phyloP scores from a whole-genome alignment of 2,113 vertebrate genomes.

The Leptocoma aspasia region DNA sequence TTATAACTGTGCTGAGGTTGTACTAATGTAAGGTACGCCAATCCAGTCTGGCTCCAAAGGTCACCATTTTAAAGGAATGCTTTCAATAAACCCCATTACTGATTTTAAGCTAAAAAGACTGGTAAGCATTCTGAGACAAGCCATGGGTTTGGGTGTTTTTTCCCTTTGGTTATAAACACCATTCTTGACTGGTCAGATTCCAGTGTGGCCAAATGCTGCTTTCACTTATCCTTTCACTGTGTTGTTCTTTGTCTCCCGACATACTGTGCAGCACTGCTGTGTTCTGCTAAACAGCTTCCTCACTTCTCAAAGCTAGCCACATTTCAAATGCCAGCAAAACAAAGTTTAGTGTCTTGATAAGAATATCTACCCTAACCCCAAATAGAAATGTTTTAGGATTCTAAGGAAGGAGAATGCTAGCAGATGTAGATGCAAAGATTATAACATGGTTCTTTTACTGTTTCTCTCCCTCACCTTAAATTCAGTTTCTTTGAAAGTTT shows the following conservation, averaged over 20 bases:
- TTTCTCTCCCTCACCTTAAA: neutral
- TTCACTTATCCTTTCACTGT: neutral
- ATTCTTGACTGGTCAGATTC: neutral
- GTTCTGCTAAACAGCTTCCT: neutral
- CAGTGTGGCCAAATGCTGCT: neutral
- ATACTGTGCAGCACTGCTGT: neutral
- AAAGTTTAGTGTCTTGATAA: neutral
- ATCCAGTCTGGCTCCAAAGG: neutral
- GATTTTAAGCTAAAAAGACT: neutral
- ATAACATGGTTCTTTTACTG: neutral
- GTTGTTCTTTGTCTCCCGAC: neutral
- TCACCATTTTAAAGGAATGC: neutral
- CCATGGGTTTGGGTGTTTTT: rapidly evolving
- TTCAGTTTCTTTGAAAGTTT: neutral
- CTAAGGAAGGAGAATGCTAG: neutral
- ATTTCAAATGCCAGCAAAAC: neutral
- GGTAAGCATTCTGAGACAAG: neutral
- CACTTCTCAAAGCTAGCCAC: neutral
- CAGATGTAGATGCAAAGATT: neutral
- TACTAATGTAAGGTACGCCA: neutral
- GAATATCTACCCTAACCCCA: neutral
- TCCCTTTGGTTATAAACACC: neutral
- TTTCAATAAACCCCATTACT: neutral
- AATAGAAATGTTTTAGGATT: neutral
- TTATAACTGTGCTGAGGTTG: neutral